phyloP scores from a whole-genome alignment of 2,113 vertebrate species.

The Hippolais icterina region DNA sequence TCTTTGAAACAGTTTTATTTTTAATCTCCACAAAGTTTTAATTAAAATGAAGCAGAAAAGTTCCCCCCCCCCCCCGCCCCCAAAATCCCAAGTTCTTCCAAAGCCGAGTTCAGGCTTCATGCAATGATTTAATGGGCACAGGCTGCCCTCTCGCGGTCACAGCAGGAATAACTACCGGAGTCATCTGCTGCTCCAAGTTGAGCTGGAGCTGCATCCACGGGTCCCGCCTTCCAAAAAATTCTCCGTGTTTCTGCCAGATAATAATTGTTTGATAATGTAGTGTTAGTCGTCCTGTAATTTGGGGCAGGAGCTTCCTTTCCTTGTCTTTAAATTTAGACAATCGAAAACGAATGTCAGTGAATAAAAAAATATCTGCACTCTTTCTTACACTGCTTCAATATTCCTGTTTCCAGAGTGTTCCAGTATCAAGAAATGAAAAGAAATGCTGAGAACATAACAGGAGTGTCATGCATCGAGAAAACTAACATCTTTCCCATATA shows the following conservation, averaged over 20 bases:
- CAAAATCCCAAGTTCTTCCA: background rate
- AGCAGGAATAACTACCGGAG: background rate
- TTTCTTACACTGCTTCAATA: background rate
- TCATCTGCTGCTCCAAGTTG: rapidly evolving
- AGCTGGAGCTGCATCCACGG: background rate
- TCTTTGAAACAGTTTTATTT: background rate
- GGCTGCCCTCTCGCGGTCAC: background rate
- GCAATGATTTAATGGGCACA: background rate
- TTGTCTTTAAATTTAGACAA: background rate
- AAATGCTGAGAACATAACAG: background rate
- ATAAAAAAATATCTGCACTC: background rate
- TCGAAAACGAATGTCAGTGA: background rate
- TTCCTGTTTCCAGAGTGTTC: background rate
- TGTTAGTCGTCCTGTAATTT: background rate
- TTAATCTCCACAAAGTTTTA: background rate
- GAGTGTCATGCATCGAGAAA: background rate
- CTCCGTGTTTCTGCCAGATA: background rate
- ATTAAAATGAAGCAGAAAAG: background rate
- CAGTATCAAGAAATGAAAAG: background rate
- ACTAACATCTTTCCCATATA: background rate
- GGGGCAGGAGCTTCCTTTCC: background rate
- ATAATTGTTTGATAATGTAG: background rate
- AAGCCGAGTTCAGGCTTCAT: rapidly evolving
- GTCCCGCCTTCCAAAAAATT: background rate
- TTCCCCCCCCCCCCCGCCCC: background rate